Evolutionary conservation across 2,797 vertebrate genomes (phyloP), one percentile per base, ranked within the genome.

Genomic region (Notamacropus eugenii): DNA sequence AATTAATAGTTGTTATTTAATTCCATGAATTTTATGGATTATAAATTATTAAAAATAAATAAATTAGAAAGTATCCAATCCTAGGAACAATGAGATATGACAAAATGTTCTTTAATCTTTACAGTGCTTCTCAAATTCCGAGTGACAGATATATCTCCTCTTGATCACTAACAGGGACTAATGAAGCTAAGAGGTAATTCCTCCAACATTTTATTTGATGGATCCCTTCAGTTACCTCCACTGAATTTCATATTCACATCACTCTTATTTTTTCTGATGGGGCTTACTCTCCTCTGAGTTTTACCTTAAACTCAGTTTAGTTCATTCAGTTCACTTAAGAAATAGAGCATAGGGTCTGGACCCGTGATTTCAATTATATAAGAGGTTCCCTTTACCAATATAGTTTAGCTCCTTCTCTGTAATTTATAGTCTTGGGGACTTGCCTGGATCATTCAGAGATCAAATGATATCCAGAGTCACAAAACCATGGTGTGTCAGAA

Each of bases 101-200:
- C 55, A 74, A 54, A 55, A 93, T 62, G 59, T 82, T 92, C 67
- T 93, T 92, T 52, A 93, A 87, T 93, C 13, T 92, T 93, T 95
- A 91, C 54, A 96, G 59, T 91, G 90, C 91, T 93, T 97, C 93
- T 92, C 90, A 94, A 95, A 93, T 67, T 93, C 93, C 55, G 92
- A 91, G 90, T 93, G 46, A 62, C 56, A 6, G 16, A 4, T 0
- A 91, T 55, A 31, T 24, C 55, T 22, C 92, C 54, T n/a, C 62
- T 91, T 54, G 56, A 93, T n/a, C 24, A 62, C 55, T 34, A 54
- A 59, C 92, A 94, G 46, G 55, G 87, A 67, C 74, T 92, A 82
- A 54, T 31, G 54, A 62, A 95, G 91, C 5, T 74, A 92, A 91
- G 91, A 90, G 50, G 22, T 55, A 50, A 0, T 29, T 50, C 22